Conservation (phyloP, 2,113 vertebrate species). For the Mesocricetus auratus region DNA sequence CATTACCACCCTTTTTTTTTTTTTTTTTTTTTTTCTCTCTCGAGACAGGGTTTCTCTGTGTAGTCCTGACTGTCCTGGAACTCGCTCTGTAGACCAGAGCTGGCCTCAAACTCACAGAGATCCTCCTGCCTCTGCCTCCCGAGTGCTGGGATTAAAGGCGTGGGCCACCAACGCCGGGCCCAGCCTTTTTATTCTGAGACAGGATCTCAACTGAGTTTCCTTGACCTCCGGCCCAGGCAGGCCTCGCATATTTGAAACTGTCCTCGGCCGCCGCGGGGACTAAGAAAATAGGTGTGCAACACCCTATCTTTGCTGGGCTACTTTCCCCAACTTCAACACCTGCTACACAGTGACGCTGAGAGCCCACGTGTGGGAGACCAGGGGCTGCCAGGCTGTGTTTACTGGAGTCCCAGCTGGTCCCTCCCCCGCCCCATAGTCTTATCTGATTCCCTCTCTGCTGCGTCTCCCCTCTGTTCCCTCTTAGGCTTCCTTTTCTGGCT, state of each 20-base stretch:
- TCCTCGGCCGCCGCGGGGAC: background rate
- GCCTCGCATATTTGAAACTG: background rate
- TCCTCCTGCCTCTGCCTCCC: too few species aligned
- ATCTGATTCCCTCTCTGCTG: background rate
- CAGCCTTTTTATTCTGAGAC: background rate
- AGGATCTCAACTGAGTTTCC: background rate
- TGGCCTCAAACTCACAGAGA: too few species aligned
- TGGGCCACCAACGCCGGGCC: too few species aligned
- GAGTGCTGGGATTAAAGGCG: too few species aligned
- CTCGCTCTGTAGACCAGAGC: too few species aligned
- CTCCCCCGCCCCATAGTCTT: too few species aligned
- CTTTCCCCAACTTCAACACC: background rate
- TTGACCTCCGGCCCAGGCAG: background rate
- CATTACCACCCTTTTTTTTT: background rate
- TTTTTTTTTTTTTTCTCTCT: too few species aligned
- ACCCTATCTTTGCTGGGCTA: background rate
- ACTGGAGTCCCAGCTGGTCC: background rate
- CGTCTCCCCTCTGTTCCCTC: background rate
- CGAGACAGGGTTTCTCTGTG: too few species aligned
- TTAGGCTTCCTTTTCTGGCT: background rate
- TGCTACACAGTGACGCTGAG: too few species aligned
- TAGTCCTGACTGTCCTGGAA: too few species aligned
- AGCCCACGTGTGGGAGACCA: background rate
- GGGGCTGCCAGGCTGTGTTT: too few species aligned
- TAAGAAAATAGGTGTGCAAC: background rate